Evolutionary conservation across 2,888 invertebrate species (phyloP).

Genomic region (Aphodius granarius): DNA sequence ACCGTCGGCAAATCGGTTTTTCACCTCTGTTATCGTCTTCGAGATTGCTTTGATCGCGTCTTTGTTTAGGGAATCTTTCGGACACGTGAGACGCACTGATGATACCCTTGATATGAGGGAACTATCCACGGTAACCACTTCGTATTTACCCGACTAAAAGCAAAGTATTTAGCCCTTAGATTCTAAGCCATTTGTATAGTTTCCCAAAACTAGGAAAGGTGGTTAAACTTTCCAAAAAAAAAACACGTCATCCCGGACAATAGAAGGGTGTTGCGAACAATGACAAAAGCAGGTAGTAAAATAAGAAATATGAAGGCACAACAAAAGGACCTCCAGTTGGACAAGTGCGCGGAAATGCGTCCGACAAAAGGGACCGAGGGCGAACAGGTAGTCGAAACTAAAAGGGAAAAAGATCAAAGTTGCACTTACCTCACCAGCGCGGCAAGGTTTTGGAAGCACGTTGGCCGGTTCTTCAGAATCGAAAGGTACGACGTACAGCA

Average conservation of each 20-base stretch:
- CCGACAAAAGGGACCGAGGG: not conserved
- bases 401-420: not conserved
- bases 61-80: constrained; percentile 81
- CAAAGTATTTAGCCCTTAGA: too few species aligned
- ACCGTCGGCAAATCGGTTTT: constrained; percentile 85
- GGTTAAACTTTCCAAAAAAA: not conserved
- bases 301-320: not conserved
- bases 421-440: constrained; percentile 60
- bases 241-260: not conserved
- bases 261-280: not conserved
- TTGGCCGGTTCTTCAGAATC: constrained; percentile 53
- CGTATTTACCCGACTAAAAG: constrained; percentile 74
- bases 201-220: not conserved
- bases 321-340: not conserved
- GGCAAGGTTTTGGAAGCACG: constrained; percentile 70
- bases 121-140: constrained; percentile 86
- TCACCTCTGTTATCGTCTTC: constrained; percentile 85
- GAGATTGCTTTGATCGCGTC: constrained; percentile 85
- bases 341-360: not conserved
- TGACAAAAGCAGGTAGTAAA: not conserved
- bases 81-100: constrained; percentile 87
- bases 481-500: constrained; percentile 77
- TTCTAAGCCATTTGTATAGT: too few species aligned
- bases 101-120: constrained; percentile 84
- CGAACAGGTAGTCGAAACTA: not conserved